Percentiles rank a stretch among this genome's conserved stretches.
These are phyloP conservation scores for Distichodus sexfasciatus DNA, from an alignment of 2,797 vertebrate genomes.

Conservation along the genomic window DNA sequence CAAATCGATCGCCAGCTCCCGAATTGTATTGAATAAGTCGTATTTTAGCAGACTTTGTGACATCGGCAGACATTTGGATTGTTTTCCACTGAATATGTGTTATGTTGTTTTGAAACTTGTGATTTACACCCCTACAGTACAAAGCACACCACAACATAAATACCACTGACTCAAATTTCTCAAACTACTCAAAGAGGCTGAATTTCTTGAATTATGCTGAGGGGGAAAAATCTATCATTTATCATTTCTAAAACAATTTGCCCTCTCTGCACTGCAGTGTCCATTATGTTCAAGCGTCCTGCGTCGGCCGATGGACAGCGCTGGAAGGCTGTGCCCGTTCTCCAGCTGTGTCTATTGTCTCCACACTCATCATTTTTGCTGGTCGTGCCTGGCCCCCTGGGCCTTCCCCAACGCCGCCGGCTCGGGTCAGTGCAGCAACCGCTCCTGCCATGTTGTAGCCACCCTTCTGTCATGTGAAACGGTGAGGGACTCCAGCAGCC, in stretches of 20 bases:
- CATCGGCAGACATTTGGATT: no score
- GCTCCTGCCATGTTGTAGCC: slow-evolving; percentile 4
- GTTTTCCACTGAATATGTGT: no score
- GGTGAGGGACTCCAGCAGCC: background rate
- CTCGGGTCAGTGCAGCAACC: slow-evolving; percentile 13
- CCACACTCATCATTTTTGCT: slow-evolving; percentile 19
- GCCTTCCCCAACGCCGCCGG: background rate
- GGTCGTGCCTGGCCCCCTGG: slow-evolving; percentile 12
- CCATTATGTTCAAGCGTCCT: background rate
- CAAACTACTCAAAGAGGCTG: no score
- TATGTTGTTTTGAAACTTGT: no score
- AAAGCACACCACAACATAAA: no score
- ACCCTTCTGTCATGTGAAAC: slow-evolving; percentile 7
- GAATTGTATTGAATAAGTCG: no score
- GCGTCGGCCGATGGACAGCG: background rate
- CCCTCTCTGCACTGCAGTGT: background rate
- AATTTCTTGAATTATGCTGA: background rate
- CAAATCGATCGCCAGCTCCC: no score
- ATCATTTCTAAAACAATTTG: background rate
- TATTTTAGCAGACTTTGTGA: no score
- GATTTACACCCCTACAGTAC: no score
- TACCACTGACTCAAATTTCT: no score
- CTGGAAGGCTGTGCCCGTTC: slow-evolving; percentile 9
- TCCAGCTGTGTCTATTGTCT: slow-evolving; percentile 10
- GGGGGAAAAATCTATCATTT: background rate